Evolutionary conservation across 2,888 invertebrate species (phyloP).

Genomic region (Operophtera brumata): DNA sequence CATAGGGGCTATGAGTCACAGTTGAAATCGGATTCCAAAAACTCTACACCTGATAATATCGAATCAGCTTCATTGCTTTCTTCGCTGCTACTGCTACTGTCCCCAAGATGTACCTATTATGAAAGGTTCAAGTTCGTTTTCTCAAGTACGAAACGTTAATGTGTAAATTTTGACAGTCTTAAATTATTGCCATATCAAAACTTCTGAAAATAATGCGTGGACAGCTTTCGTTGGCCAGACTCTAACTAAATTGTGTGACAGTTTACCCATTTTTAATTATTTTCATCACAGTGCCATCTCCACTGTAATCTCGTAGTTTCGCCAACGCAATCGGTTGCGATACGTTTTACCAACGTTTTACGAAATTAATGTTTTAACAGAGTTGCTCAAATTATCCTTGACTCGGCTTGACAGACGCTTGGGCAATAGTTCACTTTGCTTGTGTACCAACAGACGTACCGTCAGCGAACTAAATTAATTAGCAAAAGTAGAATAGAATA

Average conservation of each 20-base stretch:
- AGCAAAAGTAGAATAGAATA: too few relatives aligned
- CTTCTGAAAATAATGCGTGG: conserved; percentile 2
- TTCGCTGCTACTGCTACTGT: too few relatives aligned
- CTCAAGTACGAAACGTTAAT: too few relatives aligned
- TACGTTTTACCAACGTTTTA: conserved; percentile 40
- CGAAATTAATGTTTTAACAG: conserved; percentile 38
- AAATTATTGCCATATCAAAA: background rate
- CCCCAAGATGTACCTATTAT: too few relatives aligned
- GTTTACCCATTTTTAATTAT: conserved; percentile 23
- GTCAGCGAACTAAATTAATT: background rate
- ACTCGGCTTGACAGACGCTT: conserved; percentile 36
- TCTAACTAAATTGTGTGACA: conserved; percentile 24
- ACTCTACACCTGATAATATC: too few relatives aligned
- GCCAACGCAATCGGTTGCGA: conserved; percentile 35
- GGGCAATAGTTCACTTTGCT: conserved; percentile 20
- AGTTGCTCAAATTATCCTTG: conserved; percentile 47
- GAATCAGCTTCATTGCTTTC: too few relatives aligned
- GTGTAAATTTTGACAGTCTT: too few relatives aligned
- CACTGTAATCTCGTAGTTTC: conserved; percentile 32
- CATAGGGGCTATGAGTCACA: too few relatives aligned
- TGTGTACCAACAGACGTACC: background rate
- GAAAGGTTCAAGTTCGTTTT: too few relatives aligned
- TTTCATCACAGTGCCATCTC: conserved; percentile 36
- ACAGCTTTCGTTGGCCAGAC: too few relatives aligned
- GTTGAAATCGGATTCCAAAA: too few relatives aligned